Percentiles rank a stretch among this genome's conserved stretches.
Conservation (phyloP, 2,797 vertebrate species). For the Lacerta viridis region DNA sequence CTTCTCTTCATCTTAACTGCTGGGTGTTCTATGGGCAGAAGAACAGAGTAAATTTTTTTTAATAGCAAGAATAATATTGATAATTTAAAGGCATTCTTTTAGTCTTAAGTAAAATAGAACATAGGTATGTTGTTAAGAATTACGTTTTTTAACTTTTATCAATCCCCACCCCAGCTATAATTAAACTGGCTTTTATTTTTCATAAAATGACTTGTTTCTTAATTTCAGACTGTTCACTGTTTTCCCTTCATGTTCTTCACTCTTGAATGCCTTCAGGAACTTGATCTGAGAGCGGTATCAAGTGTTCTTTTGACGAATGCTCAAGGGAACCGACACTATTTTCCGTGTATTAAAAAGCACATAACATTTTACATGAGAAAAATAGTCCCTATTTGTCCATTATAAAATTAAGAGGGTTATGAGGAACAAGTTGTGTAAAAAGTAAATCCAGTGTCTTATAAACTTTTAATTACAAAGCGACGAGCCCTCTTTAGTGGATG, state of each 20-base stretch:
- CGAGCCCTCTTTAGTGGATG: not conserved
- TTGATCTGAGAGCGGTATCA: conserved; percentile 31
- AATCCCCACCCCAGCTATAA: not conserved
- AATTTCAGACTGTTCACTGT: not conserved
- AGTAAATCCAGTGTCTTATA: conserved; percentile 23
- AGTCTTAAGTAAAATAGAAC: not conserved
- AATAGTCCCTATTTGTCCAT: not conserved
- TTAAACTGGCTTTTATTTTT: conserved; percentile 23
- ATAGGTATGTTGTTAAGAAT: not conserved
- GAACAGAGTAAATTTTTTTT: not conserved
- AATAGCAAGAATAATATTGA: not conserved
- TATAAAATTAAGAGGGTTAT: not conserved
- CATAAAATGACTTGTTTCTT: conserved; percentile 31
- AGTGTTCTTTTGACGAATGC: conserved; percentile 51
- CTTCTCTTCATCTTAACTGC: not conserved
- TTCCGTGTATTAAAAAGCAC: conserved; percentile 27
- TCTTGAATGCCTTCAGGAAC: conserved; percentile 53
- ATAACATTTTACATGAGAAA: not conserved
- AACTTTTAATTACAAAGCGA: not conserved
- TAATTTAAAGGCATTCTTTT: not conserved
- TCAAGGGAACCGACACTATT: conserved; percentile 39
- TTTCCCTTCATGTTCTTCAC: conserved; percentile 25
- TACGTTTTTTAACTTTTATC: not conserved
- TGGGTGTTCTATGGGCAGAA: not conserved
- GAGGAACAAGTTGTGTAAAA: not conserved